phyloP scores from a whole-genome alignment of 2,113 vertebrate genomes.

The Lophochroa leadbeateri region DNA sequence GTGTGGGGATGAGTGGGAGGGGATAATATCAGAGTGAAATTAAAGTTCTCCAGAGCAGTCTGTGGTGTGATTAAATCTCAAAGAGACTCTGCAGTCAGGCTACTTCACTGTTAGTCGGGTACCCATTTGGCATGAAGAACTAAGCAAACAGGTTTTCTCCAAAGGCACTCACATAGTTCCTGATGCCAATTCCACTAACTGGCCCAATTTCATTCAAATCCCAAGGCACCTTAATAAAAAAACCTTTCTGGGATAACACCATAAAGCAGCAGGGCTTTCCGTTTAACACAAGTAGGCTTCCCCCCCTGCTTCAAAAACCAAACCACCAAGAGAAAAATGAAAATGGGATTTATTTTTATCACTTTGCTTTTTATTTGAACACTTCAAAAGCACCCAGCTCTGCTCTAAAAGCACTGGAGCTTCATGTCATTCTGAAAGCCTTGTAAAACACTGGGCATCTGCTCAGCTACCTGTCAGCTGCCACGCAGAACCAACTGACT shows the following conservation, averaged over 20 bases:
- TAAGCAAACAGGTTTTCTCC: slow-evolving; percentile 74
- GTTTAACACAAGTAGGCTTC: slow-evolving; percentile 42
- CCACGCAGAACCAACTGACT: background rate
- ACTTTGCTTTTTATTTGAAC: slow-evolving; percentile 53
- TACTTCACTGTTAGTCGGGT: slow-evolving; percentile 50
- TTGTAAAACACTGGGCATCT: background rate
- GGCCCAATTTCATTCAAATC: slow-evolving; percentile 64
- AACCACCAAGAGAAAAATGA: slow-evolving; percentile 70
- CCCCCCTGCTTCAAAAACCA: slow-evolving; percentile 22
- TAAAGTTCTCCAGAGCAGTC: slow-evolving; percentile 31
- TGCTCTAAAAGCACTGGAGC: background rate
- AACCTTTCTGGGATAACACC: slow-evolving; percentile 17
- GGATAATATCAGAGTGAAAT: slow-evolving; percentile 36
- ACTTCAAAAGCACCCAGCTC: slow-evolving; percentile 46
- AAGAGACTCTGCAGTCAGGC: slow-evolving; percentile 34
- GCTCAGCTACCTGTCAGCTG: slow-evolving; percentile 27
- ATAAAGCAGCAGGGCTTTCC: slow-evolving; percentile 68
- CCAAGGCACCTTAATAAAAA: slow-evolving; percentile 59
- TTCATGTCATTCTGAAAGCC: background rate
- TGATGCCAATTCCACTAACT: slow-evolving; percentile 65
- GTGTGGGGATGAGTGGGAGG: background rate
- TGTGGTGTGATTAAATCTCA: slow-evolving; percentile 60
- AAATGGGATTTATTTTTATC: slow-evolving; percentile 67
- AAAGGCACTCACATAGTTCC: slow-evolving; percentile 55
- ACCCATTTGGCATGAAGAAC: slow-evolving; percentile 71